phyloP scores from a whole-genome alignment of 2,888 invertebrate species.

The Hymenopus coronatus region DNA sequence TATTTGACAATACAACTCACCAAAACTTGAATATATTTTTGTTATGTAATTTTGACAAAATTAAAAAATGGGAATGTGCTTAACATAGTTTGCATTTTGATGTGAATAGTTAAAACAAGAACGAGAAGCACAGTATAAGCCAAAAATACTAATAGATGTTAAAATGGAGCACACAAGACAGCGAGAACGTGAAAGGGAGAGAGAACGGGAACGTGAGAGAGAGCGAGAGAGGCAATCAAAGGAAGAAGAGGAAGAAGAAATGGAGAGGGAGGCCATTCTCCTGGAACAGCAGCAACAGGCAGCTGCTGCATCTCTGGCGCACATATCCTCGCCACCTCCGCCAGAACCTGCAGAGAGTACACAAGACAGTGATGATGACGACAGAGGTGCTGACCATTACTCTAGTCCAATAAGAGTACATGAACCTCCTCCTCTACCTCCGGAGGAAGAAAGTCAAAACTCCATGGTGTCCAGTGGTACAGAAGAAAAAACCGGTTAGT shows the following conservation, averaged over 20 bases:
- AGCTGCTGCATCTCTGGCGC: neutral
- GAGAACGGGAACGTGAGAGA: constrained; percentile 41
- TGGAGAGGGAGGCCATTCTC: constrained; percentile 38
- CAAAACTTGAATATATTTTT: too few species aligned
- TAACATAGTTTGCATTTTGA: neutral
- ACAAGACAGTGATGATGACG: constrained; percentile 25
- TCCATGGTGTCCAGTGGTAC: constrained; percentile 31
- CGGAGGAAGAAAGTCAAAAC: constrained; percentile 32
- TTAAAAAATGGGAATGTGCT: too few species aligned
- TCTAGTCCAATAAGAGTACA: neutral
- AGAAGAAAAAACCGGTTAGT: constrained; percentile 22
- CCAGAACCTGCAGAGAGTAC: constrained; percentile 10
- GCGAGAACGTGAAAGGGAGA: constrained; percentile 43
- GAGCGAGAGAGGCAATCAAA: constrained; percentile 57
- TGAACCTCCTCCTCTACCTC: constrained; percentile 34
- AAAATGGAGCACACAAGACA: constrained; percentile 48
- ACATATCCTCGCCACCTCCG: constrained; percentile 2
- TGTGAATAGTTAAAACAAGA: constrained; percentile 19
- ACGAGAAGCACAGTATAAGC: constrained; percentile 79
- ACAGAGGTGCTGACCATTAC: constrained; percentile 23
- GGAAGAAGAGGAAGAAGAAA: constrained; percentile 46
- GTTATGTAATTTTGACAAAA: too few species aligned
- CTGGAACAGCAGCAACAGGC: constrained; percentile 30
- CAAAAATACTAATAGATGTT: constrained; percentile 69
- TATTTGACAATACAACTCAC: too few species aligned